Percentiles rank a stretch among this genome's conserved stretches.
These are phyloP conservation scores for Megaceryle alcyon DNA, from an alignment of 2,797 vertebrate species.

Conservation along the genomic window DNA sequence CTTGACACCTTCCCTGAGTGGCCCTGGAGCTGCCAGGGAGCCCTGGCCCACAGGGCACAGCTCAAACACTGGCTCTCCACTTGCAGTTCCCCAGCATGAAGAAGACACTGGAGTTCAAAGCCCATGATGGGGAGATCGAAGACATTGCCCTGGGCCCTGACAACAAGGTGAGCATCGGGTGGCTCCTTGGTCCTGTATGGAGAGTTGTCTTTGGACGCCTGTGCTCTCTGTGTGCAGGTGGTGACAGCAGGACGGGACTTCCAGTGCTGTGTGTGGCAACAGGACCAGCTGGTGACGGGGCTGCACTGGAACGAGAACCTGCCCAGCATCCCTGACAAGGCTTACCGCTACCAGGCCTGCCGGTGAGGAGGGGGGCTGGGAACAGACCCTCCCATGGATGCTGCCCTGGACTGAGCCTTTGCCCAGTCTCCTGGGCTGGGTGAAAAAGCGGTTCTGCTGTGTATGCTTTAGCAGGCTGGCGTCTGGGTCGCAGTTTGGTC, in stretches of 20 bases:
- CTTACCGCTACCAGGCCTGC: slow-evolving; percentile 92
- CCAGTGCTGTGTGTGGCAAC: slow-evolving; percentile 91
- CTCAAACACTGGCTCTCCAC: rapidly evolving
- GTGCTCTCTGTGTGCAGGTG: slow-evolving; percentile 74
- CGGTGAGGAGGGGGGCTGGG: slow-evolving; percentile 74
- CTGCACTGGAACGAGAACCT: slow-evolving; percentile 90
- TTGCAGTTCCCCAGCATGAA: slow-evolving; percentile 90
- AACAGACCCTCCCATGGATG: not conserved
- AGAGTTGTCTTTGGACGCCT: not conserved
- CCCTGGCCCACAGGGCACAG: rapidly evolving
- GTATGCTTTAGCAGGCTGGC: not conserved
- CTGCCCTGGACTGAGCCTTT: not conserved
- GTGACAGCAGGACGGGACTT: slow-evolving; percentile 92
- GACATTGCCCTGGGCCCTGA: slow-evolving; percentile 88
- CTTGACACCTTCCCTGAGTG: rapidly evolving
- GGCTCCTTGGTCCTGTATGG: rapidly evolving
- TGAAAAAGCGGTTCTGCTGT: not conserved
- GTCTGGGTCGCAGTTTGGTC: not conserved
- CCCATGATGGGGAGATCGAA: slow-evolving; percentile 91
- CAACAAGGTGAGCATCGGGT: slow-evolving; percentile 83
- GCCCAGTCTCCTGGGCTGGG: not conserved
- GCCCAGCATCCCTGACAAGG: slow-evolving; percentile 83
- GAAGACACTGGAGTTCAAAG: slow-evolving; percentile 89
- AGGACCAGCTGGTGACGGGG: slow-evolving; percentile 85
- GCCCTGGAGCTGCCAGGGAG: not conserved